A percentile compares a stretch with the other conserved stretches of the same genome.
Evolutionary conservation across 2,888 invertebrate genomes (phyloP).

Genomic region (Phengaris arion): DNA sequence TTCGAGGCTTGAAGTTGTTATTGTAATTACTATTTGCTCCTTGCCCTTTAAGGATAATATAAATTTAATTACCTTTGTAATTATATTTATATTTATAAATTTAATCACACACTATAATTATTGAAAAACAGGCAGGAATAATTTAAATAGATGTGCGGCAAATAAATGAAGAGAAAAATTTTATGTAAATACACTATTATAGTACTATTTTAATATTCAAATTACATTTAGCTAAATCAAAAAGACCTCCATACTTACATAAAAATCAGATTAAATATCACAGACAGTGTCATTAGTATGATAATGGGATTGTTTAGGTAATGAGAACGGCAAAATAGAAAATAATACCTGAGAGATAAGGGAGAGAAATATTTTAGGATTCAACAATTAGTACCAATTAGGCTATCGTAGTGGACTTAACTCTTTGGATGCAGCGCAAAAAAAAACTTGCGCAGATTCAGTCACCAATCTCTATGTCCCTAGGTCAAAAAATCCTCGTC

Average conservation of each 20-base stretch:
- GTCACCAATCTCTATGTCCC: too few relatives aligned
- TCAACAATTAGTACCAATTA: background rate
- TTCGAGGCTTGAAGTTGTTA: background rate
- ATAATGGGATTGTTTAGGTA: background rate
- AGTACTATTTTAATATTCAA: background rate
- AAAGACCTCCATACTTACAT: background rate
- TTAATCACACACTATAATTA: too few relatives aligned
- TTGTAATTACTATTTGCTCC: background rate
- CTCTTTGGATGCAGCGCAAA: background rate
- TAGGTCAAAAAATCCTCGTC: too few relatives aligned
- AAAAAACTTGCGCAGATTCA: background rate
- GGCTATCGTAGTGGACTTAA: background rate
- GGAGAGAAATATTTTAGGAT: too few relatives aligned
- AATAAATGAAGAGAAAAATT: background rate
- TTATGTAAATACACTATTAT: background rate
- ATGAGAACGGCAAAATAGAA: background rate
- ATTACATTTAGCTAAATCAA: background rate
- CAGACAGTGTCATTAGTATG: background rate
- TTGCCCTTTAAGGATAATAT: background rate
- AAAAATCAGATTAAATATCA: slow-evolving; percentile 3
- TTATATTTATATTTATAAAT: too few relatives aligned
- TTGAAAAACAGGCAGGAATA: too few relatives aligned
- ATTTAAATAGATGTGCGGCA: too few relatives aligned
- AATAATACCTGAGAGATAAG: too few relatives aligned
- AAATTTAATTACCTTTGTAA: too few relatives aligned